A percentile compares a stretch with the other conserved stretches of the same genome.
Conservation (phyloP, 2,113 vertebrate species). For the Herpailurus yagouaroundi region DNA sequence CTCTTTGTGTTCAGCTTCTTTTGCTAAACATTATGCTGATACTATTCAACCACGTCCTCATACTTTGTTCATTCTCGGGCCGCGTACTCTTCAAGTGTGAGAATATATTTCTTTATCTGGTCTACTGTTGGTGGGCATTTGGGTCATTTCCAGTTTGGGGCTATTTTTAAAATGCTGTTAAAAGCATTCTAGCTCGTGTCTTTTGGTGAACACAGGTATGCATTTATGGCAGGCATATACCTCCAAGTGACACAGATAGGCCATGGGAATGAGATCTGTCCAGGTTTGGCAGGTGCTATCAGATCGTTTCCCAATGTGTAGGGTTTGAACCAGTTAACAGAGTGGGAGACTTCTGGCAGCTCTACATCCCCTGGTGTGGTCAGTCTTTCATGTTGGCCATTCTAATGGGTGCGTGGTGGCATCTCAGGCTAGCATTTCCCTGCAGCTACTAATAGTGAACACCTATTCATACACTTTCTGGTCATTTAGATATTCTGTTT, state of each 20-base stretch:
- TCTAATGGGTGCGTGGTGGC: neutral
- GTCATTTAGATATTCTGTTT: neutral
- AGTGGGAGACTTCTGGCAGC: neutral
- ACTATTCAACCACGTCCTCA: neutral
- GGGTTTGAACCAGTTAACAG: neutral
- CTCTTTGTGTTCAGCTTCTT: neutral
- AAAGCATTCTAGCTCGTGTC: neutral
- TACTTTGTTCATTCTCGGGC: neutral
- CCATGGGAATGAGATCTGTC: neutral
- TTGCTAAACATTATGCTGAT: neutral
- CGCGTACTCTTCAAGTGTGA: neutral
- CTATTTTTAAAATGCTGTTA: neutral
- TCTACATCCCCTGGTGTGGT: neutral
- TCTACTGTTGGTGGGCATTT: neutral
- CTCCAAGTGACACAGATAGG: neutral
- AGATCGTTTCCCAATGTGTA: neutral
- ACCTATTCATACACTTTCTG: neutral
- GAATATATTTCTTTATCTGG: neutral
- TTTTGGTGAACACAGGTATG: neutral
- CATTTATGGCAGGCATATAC: neutral
- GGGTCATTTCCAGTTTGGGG: neutral
- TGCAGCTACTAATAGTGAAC: neutral
- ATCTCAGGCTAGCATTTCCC: neutral
- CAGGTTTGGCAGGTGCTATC: neutral
- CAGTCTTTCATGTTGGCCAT: neutral